These are phyloP conservation scores for Pristionchus maxplancki DNA, from an alignment of 2,888 invertebrate genomes.

Conservation along the genomic window DNA sequence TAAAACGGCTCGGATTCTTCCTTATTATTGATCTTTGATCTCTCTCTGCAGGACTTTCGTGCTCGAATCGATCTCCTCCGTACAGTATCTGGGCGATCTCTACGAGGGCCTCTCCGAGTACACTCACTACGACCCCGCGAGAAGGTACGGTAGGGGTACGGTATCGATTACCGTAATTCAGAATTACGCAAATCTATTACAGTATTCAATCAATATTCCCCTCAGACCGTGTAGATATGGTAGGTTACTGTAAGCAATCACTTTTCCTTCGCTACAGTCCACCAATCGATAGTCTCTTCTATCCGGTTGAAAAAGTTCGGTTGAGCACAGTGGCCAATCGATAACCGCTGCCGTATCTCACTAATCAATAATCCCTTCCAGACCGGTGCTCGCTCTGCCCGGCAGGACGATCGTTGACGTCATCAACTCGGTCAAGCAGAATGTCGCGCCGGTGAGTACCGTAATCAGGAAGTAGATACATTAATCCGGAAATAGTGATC, in stretches of 20 bases:
- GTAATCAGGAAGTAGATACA: neutral
- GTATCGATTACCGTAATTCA: neutral
- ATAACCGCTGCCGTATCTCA: neutral
- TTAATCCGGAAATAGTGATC: neutral
- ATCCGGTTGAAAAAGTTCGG: no score
- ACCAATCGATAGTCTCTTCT: no score
- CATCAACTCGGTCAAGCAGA: constrained; percentile 17
- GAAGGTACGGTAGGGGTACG: constrained; percentile 13
- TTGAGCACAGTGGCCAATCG: no score
- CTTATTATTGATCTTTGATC: neutral
- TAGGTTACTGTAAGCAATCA: no score
- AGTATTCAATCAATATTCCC: no score
- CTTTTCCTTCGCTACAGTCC: no score
- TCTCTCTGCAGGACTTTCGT: constrained; percentile 27
- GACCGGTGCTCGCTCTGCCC: constrained; percentile 50
- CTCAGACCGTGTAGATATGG: no score
- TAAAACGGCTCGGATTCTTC: no score
- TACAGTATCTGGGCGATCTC: constrained; percentile 33
- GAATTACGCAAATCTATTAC: no score
- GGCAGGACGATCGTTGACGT: constrained; percentile 17
- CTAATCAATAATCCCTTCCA: neutral
- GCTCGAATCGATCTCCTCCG: neutral
- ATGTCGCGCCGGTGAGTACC: neutral
- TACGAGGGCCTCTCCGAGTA: constrained; percentile 51
- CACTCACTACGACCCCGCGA: constrained; percentile 51